Base-by-base conservation (phyloP, 92 coral and sea anemone genomes). In the Blastomussa wellsi region DNA sequence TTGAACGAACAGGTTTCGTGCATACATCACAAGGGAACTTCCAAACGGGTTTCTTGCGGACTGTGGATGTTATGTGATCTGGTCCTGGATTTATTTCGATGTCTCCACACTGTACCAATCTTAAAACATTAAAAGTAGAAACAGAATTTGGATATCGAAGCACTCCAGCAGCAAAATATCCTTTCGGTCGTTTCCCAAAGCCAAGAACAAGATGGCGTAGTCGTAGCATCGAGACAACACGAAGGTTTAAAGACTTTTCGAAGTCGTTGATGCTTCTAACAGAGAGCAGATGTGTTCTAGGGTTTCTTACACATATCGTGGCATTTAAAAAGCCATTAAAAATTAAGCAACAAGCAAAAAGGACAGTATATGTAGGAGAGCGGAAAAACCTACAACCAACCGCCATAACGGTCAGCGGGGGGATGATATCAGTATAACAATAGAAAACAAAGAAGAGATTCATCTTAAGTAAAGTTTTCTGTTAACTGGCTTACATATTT, bases 91-190 rank as follows among this genome's bases (percentile, higher is more conserved):
- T 84, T 76, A 77, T 57, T 75, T 76, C 36, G 42, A 84, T 84
- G 48, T 84, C 88, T 75, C 82, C 88, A 76, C 88, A 84, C 35
- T 36, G 74, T 59, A n/a, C 83, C 37, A 84, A 37, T 66, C 81
- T 75, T 22, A 74, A 75, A 35, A 75, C 59, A 76, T 84, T 84
- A 76, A 76, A 84, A 39, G 88, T 84, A 39, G 88, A 75, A 64
- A 84, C 76, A 33, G 89, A 86, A 69, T 78, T 86, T 11, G 89
- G 85, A 86, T 79, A 79, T 48, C 89, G 89, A 78, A 51, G 37
- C 72, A 86, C 79, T 68, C 79, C 73, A 5, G 89, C 39, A 79
- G 78, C 89, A 69, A 19, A 37, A 47, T 53, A 83, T 72, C 74
- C 79, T 51, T 59, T 83, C 79, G 37, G 47, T 49, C 72, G 72